Evolutionary conservation across 2,797 vertebrate genomes (phyloP).

Genomic region (Cichlasoma orientale): DNA sequence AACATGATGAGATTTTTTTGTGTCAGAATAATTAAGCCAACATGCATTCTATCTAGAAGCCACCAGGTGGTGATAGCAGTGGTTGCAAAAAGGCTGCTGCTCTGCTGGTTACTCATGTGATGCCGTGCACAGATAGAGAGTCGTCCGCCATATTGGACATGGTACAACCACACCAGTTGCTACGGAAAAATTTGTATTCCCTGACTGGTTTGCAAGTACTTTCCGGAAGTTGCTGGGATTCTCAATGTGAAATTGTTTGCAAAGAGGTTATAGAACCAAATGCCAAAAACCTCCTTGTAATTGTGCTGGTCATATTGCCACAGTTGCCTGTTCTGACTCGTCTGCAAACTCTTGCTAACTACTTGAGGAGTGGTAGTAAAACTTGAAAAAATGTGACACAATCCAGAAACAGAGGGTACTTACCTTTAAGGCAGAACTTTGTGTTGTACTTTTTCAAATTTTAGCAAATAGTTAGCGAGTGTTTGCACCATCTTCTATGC

Average conservation of each 20-base stretch:
- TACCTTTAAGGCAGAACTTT: accelerated
- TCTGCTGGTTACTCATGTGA: neutral
- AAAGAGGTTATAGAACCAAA: neutral
- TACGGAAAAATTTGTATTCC: neutral
- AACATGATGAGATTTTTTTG: accelerated
- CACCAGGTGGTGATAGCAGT: neutral
- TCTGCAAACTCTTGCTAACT: neutral
- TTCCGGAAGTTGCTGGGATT: neutral
- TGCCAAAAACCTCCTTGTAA: neutral
- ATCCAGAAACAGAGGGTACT: neutral
- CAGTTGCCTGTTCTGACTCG: neutral
- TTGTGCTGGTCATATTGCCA: neutral
- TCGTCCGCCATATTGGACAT: neutral
- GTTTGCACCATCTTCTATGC: too few species aligned
- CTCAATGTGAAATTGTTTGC: neutral
- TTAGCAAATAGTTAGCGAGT: neutral
- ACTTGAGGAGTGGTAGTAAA: neutral
- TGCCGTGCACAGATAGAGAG: neutral
- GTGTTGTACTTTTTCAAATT: neutral
- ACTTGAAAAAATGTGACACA: neutral
- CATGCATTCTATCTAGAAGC: neutral
- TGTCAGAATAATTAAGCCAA: neutral
- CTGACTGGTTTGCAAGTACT: neutral
- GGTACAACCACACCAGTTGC: neutral
- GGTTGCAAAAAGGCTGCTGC: neutral